Conservation (phyloP, 1,140 invertebrate species). For the Idris sp. region DNA sequence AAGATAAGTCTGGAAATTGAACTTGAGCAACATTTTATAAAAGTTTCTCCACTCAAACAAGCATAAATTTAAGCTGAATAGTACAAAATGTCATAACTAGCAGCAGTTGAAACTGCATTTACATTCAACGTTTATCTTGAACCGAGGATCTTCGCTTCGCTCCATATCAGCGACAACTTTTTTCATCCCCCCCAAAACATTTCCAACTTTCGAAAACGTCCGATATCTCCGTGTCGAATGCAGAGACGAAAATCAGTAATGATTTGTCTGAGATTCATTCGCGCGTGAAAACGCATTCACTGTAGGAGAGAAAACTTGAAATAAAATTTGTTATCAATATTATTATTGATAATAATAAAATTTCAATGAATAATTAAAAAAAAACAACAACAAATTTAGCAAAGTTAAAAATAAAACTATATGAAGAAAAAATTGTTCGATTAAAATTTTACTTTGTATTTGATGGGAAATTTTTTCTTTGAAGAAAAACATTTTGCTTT, state of each 20-base stretch:
- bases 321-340: too few species aligned
- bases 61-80: slow-evolving; percentile 11
- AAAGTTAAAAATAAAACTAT: too few species aligned
- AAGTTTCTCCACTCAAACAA: slow-evolving; percentile 6
- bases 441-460: too few species aligned
- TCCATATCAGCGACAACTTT: slow-evolving; percentile 18
- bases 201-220: slow-evolving; percentile 26
- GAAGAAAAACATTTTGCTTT: too few species aligned
- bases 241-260: slow-evolving; percentile 28
- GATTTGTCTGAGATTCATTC: slow-evolving; percentile 34
- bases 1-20: too few species aligned
- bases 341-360: too few species aligned
- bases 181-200: slow-evolving; percentile 4
- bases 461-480: too few species aligned
- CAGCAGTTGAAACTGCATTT: slow-evolving; percentile 13
- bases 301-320: too few species aligned
- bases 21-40: not conserved
- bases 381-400: too few species aligned
- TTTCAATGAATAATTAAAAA: too few species aligned
- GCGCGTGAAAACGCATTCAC: slow-evolving; percentile 30
- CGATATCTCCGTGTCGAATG: slow-evolving; percentile 30
- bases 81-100: slow-evolving; percentile 20
- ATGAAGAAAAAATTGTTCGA: too few species aligned
- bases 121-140: slow-evolving; percentile 20
- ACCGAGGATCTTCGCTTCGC: not conserved